These are phyloP conservation scores for Dasypus novemcinctus DNA, from an alignment of 2,113 vertebrate species.

Conservation along the genomic window DNA sequence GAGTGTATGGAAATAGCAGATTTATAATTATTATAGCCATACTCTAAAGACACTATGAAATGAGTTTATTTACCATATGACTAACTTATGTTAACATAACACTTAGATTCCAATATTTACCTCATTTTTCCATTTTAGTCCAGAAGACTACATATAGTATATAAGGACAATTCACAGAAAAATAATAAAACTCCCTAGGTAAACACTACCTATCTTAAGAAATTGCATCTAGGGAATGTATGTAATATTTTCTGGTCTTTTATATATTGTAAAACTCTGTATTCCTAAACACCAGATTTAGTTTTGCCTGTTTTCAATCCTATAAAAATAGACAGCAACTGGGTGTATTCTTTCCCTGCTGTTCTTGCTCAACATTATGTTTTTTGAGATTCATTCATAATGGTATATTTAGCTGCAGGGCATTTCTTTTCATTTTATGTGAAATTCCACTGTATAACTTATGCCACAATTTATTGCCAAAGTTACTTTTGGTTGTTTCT, in stretches of 20 bases:
- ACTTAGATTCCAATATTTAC: neutral
- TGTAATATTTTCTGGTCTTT: neutral
- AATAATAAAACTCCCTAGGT: neutral
- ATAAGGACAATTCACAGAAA: neutral
- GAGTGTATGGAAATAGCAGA: neutral
- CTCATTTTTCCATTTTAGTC: neutral
- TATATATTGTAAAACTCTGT: neutral
- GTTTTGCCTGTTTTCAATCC: neutral
- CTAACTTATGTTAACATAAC: neutral
- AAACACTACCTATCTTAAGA: neutral
- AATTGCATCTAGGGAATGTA: neutral
- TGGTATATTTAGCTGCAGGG: neutral
- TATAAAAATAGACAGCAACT: neutral
- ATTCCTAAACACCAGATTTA: neutral
- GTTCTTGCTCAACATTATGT: neutral
- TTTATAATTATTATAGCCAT: neutral
- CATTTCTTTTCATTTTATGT: neutral
- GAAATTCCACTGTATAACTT: neutral
- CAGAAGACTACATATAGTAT: neutral
- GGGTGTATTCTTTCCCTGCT: neutral
- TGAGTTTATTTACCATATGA: neutral
- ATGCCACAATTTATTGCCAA: neutral
- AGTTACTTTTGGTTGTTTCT: neutral
- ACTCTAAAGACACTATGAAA: neutral
- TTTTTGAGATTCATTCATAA: neutral